These are phyloP conservation scores for Isaurus tuberculatus DNA, from an alignment of 92 coral and sea anemone genomes.

Conservation along the genomic window DNA sequence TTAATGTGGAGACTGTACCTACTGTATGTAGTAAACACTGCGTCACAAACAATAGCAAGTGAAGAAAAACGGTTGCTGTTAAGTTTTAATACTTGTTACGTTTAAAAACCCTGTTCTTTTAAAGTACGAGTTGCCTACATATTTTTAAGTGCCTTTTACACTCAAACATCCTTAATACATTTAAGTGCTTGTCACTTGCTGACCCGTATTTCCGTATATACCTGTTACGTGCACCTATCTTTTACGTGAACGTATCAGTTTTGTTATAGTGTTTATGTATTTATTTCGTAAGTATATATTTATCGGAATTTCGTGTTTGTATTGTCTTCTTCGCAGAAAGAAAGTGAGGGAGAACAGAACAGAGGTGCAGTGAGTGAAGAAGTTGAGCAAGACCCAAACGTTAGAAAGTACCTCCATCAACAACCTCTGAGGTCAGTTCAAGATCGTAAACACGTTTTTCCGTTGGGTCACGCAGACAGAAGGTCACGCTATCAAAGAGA, in stretches of 20 bases:
- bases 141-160: not conserved
- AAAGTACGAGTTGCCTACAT: not conserved
- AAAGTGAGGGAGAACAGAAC: not conserved
- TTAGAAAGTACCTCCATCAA: constrained; percentile 28
- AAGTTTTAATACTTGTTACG: not conserved
- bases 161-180: not conserved
- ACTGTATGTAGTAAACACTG: not conserved
- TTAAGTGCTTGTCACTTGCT: too few relatives aligned
- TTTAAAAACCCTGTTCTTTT: not conserved
- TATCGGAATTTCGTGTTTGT: not conserved
- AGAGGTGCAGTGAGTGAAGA: not conserved
- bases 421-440: not conserved
- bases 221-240: too few relatives aligned
- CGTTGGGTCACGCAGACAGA: not conserved
- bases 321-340: not conserved
- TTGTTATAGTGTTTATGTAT: too few relatives aligned
- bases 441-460: not conserved
- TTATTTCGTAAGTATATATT: not conserved
- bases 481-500: constrained; percentile 21
- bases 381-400: not conserved
- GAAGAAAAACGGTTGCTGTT: not conserved
- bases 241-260: too few relatives aligned
- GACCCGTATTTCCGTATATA: too few relatives aligned
- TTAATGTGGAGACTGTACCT: not conserved
- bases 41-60: not conserved